Evolutionary conservation across 2,888 invertebrate genomes (phyloP), one percentile per base, ranked within the genome.

Genomic region (Euspilapteryx auroguttella): DNA sequence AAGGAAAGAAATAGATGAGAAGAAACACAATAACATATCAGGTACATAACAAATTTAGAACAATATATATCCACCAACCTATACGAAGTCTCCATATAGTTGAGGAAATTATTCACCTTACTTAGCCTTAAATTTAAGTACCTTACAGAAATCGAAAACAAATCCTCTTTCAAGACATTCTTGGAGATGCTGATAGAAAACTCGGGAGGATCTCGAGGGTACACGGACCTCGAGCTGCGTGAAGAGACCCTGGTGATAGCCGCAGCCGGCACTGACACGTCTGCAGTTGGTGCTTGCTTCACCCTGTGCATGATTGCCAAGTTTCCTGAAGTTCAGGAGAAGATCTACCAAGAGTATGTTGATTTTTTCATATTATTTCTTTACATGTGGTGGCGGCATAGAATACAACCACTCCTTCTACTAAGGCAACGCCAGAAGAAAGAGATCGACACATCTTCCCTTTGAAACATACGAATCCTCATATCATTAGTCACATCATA

Each of bases 251-350:
- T 54, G 2, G 49, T 55, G 2, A 25, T 61, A 4, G 34, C 52
- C 5, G 29, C 51, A 1, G 62, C 56, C 6, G 59, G 55, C 0
- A 56, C 55, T 1, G 62, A 61, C 15, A 58, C 59, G 0, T 49
- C 58, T 0, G 51, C 58, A 0, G 45, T 52, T 0, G 49, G 44
- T 0, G 37, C 41, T 3, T 39, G 45, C 3, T 59, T 52, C 29
- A 44, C 48, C 0, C 31, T 44, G 3, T 30, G 45, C 3, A 31
- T 61, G 36, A 31, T 62, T 21, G 41, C 56, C 1, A 41, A 39
- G 12, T 37, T 57, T 15, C 49, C 40, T 8, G 38, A 49, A 4
- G 37, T 55, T 0, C 59, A 59, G 28, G 45, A 55, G 5, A 58
- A 49, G 24, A 40, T 54, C 11, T 49, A 49, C 24, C 32, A 34